Percentiles rank a stretch among this genome's conserved stretches.
phyloP scores from a whole-genome alignment of 2,113 vertebrate genomes.

The Lepus europaeus region DNA sequence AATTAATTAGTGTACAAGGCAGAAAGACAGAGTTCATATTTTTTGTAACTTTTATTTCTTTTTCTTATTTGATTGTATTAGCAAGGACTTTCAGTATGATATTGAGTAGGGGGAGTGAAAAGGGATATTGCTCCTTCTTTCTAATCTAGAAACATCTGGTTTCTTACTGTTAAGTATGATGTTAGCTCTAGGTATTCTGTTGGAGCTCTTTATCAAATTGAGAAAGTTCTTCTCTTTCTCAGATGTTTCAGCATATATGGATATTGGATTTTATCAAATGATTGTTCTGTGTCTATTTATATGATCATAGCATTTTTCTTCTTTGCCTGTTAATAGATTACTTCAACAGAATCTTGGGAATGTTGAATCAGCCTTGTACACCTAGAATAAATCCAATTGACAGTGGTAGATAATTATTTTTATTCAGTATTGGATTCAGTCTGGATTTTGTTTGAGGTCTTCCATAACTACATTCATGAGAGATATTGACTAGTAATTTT shows the following conservation, averaged over 20 bases:
- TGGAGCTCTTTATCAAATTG: not conserved
- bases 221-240: not conserved
- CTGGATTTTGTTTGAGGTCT: not conserved
- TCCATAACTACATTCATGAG: not conserved
- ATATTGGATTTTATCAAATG: not conserved
- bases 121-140: not conserved
- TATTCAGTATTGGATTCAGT: not conserved
- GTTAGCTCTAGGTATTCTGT: not conserved
- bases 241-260: not conserved
- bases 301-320: not conserved
- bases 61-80: not conserved
- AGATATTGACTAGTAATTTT: not conserved
- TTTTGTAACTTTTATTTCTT: not conserved
- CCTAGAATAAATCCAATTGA: not conserved
- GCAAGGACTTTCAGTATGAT: not conserved
- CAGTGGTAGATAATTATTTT: not conserved
- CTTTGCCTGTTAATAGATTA: not conserved
- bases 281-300: not conserved
- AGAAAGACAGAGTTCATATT: too few species aligned
- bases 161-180: not conserved
- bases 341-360: slow-evolving; percentile 3
- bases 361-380: not conserved
- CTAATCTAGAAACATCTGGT: not conserved
- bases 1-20: too few species aligned
- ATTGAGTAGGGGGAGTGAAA: not conserved